Base-by-base conservation (phyloP, 2,888 invertebrate genomes). In the Drosophila neonasuta region DNA sequence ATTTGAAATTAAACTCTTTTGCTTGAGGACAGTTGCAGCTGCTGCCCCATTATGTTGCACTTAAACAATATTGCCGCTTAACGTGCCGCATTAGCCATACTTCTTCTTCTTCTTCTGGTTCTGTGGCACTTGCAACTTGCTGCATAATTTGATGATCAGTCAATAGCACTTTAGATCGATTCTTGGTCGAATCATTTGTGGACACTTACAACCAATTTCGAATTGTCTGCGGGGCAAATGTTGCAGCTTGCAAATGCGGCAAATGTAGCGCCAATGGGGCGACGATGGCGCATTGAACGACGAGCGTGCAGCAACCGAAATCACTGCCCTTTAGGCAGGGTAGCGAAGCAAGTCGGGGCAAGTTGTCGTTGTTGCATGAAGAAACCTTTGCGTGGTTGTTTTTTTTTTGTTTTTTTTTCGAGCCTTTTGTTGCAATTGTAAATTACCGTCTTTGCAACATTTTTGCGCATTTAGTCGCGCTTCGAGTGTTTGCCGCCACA, bases 401-500 rank as follows among this genome's bases (percentile, higher is more conserved):
- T 24, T 24, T 24, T 24, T 1, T 24, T 6, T 5, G 6, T 24
- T 5, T 13, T 52, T 17, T 42, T 52, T 42, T 9, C 13, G 58
- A 48, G 48, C 46, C 34, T 49, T 69, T 13, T 49, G 80, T 75
- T 87, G 83, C 83, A 83, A 85, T 83, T 83, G 83, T 87, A 83
- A 86, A 83, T 83, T 85, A 85, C 80, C 69, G 80, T 79, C 87
- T 87, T 85, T 85, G 87, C 83, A 82, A 79, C 69, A 85, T 80
- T 87, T 86, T 86, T 86, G 79, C 79, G 83, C 84, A 79, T 87
- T 84, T 87, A 86, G 83, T 85, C 86, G 83, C 83, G 83, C 87
- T 87, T 82, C 75, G 82, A 86, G 82, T 84, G 87, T 87, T 85
- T 56, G 75, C 73, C 67, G 66, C 63, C 85, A 79, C 79, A 83